phyloP scores from a whole-genome alignment of 64 coral and sea anemone species.

The Stichodactyla mertensii region DNA sequence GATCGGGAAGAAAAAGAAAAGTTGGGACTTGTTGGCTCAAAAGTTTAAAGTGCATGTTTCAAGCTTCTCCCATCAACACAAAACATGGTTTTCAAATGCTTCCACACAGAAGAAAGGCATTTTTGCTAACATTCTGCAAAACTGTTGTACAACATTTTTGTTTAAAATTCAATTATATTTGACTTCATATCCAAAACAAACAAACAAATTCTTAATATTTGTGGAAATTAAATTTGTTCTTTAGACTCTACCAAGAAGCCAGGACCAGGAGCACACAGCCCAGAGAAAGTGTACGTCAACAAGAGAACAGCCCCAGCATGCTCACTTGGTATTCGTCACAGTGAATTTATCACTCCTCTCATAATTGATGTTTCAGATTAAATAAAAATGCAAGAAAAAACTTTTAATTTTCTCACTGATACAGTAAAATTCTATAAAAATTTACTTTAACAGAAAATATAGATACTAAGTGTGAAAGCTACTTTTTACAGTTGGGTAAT shows the following conservation, averaged over 20 bases:
- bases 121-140: no score
- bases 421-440: conserved; percentile 25
- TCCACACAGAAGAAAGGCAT: no score
- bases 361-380: conserved; percentile 92
- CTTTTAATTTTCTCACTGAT: not conserved
- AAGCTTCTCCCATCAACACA: no score
- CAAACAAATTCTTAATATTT: not conserved
- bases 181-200: not conserved
- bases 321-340: conserved; percentile 95
- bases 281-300: conserved; percentile 90
- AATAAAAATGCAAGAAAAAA: not conserved
- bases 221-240: not conserved
- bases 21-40: no score
- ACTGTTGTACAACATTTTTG: no score
- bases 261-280: conserved; percentile 94
- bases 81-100: no score
- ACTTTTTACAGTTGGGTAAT: no score
- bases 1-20: no score
- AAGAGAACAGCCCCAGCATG: conserved; percentile 61
- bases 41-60: no score
- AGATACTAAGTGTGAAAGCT: not conserved
- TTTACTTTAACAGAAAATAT: conserved; percentile 2
- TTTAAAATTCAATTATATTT: no score
- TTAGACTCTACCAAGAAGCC: conserved; percentile 88
- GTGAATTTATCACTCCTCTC: conserved; percentile 85